Conservation (phyloP, 2,888 invertebrate species). For the Cataglyphis livida region DNA sequence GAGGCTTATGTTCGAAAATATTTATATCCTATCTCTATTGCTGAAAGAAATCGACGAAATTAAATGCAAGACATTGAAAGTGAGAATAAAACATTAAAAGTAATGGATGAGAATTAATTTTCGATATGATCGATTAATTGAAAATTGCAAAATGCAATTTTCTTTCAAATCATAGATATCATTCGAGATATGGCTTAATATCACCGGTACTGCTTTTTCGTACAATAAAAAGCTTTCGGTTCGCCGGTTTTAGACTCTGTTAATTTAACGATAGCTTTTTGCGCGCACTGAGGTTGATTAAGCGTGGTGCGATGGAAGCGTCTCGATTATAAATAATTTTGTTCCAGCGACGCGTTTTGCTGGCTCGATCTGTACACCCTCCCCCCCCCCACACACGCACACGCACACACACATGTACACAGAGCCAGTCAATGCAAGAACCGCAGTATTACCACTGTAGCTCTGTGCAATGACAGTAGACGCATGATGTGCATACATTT, state of each 20-base stretch:
- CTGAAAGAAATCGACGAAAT: conserved; percentile 13
- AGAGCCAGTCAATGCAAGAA: conserved; percentile 22
- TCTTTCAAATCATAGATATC: conserved; percentile 4
- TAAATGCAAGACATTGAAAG: not conserved
- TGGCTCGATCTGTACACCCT: not conserved
- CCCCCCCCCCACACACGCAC: too few relatives aligned
- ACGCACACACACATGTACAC: not conserved
- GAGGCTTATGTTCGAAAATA: too few relatives aligned
- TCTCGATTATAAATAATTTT: conserved; percentile 47
- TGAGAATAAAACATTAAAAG: not conserved
- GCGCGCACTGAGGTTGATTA: conserved; percentile 29
- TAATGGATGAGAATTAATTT: not conserved
- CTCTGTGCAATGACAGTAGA: conserved; percentile 39
- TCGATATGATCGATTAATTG: not conserved
- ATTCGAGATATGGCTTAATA: not conserved
- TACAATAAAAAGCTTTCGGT: conserved; percentile 9
- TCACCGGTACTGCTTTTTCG: not conserved
- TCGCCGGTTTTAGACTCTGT: conserved; percentile 29
- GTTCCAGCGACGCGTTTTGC: conserved; percentile 40
- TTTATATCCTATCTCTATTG: not conserved
- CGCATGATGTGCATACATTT: not conserved
- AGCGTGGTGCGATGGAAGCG: conserved; percentile 17
- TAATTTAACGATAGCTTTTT: conserved; percentile 30
- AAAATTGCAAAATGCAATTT: conserved; percentile 1
- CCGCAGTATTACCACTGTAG: conserved; percentile 29